Evolutionary conservation across 2,888 invertebrate genomes (phyloP).

Genomic region (Agrypnus murinus): DNA sequence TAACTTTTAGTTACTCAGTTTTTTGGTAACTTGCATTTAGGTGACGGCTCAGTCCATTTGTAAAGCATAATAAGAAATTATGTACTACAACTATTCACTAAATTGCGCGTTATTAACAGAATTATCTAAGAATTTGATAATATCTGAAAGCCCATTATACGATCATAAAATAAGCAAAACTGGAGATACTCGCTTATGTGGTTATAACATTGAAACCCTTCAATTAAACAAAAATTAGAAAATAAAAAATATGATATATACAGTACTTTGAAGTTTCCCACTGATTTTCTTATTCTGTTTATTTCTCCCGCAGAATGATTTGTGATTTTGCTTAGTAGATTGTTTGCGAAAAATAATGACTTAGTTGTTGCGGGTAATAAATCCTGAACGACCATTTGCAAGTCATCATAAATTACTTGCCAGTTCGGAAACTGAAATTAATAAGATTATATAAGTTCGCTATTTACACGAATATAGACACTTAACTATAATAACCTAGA

Average conservation of each 20-base stretch:
- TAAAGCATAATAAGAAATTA: too few species aligned
- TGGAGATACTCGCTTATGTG: too few species aligned
- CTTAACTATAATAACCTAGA: too few species aligned
- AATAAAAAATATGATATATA: not conserved
- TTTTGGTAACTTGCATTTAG: too few species aligned
- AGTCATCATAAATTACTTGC: constrained; percentile 38
- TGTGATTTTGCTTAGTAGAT: constrained; percentile 10
- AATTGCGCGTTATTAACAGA: too few species aligned
- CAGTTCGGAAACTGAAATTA: constrained; percentile 48
- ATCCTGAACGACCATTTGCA: constrained; percentile 36
- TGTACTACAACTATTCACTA: too few species aligned
- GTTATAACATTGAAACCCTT: not conserved
- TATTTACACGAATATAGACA: too few species aligned
- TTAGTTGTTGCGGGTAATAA: constrained; percentile 39
- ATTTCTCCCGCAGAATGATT: not conserved
- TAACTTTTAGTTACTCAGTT: too few species aligned
- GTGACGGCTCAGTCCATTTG: too few species aligned
- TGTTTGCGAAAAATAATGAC: constrained; percentile 39
- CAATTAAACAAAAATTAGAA: not conserved
- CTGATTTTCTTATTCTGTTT: not conserved
- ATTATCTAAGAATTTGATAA: too few species aligned
- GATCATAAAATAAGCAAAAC: too few species aligned
- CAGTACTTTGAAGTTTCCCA: constrained; percentile 22
- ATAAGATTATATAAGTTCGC: not conserved
- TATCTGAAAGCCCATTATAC: too few species aligned